Base-by-base conservation (phyloP, 2,113 vertebrate genomes). In the Cebidichthys violaceus region DNA sequence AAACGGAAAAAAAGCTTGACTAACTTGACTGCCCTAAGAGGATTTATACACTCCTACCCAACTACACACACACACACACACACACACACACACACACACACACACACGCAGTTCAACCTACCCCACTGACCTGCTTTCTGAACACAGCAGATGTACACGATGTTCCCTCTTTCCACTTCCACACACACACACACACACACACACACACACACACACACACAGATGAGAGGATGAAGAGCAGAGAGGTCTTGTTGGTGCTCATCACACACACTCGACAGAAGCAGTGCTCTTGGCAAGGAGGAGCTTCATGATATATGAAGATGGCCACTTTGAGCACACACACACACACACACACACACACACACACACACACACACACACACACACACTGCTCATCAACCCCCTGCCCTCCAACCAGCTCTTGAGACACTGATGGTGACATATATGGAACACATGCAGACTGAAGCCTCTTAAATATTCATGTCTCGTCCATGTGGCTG, bases 391-490 rank as follows among this genome's bases (percentile, higher is more conserved):
- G 62, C 85, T 91, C 89, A 89, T 86, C 87, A 94, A 87, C 88
- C 86, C 83, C 88, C 92, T 92, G 89, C 85, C 88, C 90, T 91
- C 85, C 85, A 80, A 91, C 83, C 85, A 86, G 89, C 89, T 90
- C 90, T 90, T 75, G 82, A 88, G 90, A 86, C 60, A 57, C 70
- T 87, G 88, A 86, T 87, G 90, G 90, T 94, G 94, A 95, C 93
- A 94, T 89, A 94, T 91, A 93, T 94, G 87, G 92, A 94, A 91
- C 91, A 66, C 87, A 88, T 82, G 87, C 91, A 93, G 91, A 94
- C 89, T 88, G 85, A 89, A 90, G 71, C 85, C 83, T 93, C 70
- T 93, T 93, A 93, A 95, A 95, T 94, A 95, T 95, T 94, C 88
- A 95, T 94, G 91, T 83, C 76, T 87, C 20, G 83, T 88, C 77